These are phyloP conservation scores for Falco berigora DNA, from an alignment of 2,797 vertebrate genomes.

Conservation along the genomic window DNA sequence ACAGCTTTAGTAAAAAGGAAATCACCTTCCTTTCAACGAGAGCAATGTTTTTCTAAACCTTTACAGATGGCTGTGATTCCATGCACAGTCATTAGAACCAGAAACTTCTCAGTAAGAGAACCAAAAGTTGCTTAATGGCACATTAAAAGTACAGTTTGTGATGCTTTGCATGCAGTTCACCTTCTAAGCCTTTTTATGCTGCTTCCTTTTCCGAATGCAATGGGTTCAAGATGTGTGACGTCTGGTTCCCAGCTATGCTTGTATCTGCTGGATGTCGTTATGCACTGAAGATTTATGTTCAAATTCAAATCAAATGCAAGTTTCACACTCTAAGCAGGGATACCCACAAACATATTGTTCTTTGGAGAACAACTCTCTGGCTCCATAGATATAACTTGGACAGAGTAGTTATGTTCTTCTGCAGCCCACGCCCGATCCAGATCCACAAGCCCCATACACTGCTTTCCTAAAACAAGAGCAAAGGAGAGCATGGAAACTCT, in stretches of 20 bases:
- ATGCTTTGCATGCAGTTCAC: neutral
- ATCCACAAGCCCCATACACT: slow-evolving; percentile 96
- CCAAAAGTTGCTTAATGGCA: slow-evolving; percentile 10
- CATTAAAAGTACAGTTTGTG: neutral
- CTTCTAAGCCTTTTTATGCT: neutral
- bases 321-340: slow-evolving; percentile 54
- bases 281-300: neutral
- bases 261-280: slow-evolving; percentile 11
- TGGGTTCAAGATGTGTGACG: neutral
- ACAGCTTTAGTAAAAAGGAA: slow-evolving; percentile 4
- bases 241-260: neutral
- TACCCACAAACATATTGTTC: slow-evolving; percentile 94
- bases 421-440: slow-evolving; percentile 90
- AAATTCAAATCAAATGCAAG: neutral
- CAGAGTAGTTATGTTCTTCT: slow-evolving; percentile 83
- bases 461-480: slow-evolving; percentile 76
- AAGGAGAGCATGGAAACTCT: neutral
- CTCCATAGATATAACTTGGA: slow-evolving; percentile 91
- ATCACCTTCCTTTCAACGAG: neutral
- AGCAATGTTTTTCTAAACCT: neutral
- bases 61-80: neutral
- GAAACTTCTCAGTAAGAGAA: slow-evolving; percentile 12
- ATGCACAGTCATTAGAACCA: neutral
- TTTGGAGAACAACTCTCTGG: slow-evolving; percentile 95
- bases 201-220: slow-evolving; percentile 16